phyloP scores from a whole-genome alignment of 2,888 invertebrate species.

The Agonopterix subpropinquella region DNA sequence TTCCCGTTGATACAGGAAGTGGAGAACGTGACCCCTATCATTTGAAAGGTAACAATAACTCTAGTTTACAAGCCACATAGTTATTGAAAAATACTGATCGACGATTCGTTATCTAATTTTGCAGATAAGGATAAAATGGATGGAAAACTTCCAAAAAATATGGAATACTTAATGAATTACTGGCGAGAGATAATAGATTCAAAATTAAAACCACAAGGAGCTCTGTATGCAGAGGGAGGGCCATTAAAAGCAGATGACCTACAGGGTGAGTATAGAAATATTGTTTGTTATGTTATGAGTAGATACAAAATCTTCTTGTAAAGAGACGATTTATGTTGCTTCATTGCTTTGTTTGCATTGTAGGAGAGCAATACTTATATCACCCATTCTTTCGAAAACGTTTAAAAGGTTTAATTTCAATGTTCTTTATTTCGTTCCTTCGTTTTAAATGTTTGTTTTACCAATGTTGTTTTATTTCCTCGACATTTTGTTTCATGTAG shows the following conservation, averaged over 20 bases:
- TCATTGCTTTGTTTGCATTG: slow-evolving; percentile 48
- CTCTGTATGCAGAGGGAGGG: slow-evolving; percentile 63
- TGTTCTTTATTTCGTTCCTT: slow-evolving; percentile 23
- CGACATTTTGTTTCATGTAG: slow-evolving; percentile 33
- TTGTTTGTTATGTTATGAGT: not conserved
- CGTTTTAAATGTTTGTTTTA: slow-evolving; percentile 32
- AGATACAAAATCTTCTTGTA: slow-evolving; percentile 15
- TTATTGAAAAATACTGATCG: not conserved
- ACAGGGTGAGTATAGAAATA: slow-evolving; percentile 42
- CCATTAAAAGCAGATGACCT: slow-evolving; percentile 55
- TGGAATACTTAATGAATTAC: slow-evolving; percentile 61
- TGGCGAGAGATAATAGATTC: slow-evolving; percentile 53
- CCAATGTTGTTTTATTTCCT: slow-evolving; percentile 28
- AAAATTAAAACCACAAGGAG: slow-evolving; percentile 45
- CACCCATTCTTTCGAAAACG: slow-evolving; percentile 35
- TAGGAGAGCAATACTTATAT: slow-evolving; percentile 41
- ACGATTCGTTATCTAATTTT: not conserved
- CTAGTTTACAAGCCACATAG: not conserved
- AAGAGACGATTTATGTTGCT: slow-evolving; percentile 50
- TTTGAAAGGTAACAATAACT: slow-evolving; percentile 40
- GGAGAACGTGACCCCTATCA: slow-evolving; percentile 54
- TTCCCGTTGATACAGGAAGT: slow-evolving; percentile 56
- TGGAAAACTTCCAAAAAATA: slow-evolving; percentile 47
- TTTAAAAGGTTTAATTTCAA: slow-evolving; percentile 25
- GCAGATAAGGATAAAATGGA: slow-evolving; percentile 7